Evolutionary conservation across 2,888 invertebrate genomes (phyloP).

Genomic region (Notodonta dromedarius): DNA sequence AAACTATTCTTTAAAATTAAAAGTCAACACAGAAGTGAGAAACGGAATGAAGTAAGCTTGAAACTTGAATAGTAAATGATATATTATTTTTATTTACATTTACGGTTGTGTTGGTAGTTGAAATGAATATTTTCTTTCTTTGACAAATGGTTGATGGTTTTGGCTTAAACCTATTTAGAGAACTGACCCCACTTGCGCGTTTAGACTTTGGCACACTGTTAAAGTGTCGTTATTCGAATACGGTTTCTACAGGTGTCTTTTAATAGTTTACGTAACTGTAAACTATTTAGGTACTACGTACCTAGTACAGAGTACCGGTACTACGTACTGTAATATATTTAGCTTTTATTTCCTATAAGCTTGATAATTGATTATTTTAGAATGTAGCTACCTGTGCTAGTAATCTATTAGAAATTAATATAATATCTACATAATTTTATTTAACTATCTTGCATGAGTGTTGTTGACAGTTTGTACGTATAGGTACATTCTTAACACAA

Average conservation of each 20-base stretch:
- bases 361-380: too few species aligned
- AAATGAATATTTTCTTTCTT: not conserved
- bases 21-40: slow-evolving; percentile 8
- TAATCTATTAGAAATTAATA: too few species aligned
- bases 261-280: not conserved
- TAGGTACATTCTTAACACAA: too few species aligned
- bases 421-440: too few species aligned
- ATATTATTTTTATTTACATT: slow-evolving; percentile 2
- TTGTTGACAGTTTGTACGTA: too few species aligned
- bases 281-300: too few species aligned
- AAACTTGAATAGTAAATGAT: slow-evolving; percentile 6
- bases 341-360: not conserved
- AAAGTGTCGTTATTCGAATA: not conserved
- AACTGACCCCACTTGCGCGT: not conserved
- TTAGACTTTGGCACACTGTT: not conserved
- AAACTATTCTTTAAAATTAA: slow-evolving; percentile 7
- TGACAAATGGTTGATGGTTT: not conserved
- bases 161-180: not conserved
- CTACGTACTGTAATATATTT: too few species aligned
- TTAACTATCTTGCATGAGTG: too few species aligned
- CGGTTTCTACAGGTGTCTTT: too few species aligned
- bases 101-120: not conserved
- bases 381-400: too few species aligned
- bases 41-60: not conserved
- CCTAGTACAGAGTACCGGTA: too few species aligned